Conservation (phyloP, 2,113 vertebrate genomes). For the Dipodomys merriami region DNA sequence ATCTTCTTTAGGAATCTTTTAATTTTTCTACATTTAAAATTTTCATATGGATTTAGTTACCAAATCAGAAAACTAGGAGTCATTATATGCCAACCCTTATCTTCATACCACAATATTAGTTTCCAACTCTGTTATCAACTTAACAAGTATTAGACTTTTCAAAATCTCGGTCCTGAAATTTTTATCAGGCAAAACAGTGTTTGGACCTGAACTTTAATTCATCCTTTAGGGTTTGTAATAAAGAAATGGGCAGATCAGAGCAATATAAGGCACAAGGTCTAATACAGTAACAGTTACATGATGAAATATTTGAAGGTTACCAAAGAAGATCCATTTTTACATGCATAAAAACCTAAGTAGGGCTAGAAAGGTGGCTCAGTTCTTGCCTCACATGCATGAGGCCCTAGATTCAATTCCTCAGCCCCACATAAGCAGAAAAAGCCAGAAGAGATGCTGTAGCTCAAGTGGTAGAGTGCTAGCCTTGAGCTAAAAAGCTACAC, state of each 20-base stretch:
- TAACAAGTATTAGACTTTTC: not conserved
- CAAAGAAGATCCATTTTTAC: not conserved
- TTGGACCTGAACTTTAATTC: not conserved
- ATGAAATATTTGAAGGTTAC: constrained; percentile 39
- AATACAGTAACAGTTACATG: not conserved
- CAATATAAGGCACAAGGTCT: not conserved
- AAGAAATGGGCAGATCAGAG: not conserved
- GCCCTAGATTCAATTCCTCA: too few species aligned
- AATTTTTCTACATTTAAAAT: constrained; percentile 51
- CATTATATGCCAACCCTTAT: not conserved
- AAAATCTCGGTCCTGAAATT: constrained; percentile 57
- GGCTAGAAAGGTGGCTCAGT: too few species aligned
- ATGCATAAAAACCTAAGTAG: constrained; percentile 10
- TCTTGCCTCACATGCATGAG: too few species aligned
- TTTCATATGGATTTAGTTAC: constrained; percentile 22
- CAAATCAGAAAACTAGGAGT: constrained; percentile 28
- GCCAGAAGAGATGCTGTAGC: too few species aligned
- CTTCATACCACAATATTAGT: not conserved
- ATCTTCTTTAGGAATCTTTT: constrained; percentile 26
- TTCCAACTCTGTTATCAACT: constrained; percentile 4
- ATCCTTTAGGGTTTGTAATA: not conserved
- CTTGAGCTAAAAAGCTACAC: too few species aligned
- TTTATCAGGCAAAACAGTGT: constrained; percentile 13
- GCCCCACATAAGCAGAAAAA: too few species aligned
- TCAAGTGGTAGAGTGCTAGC: too few species aligned